Conservation (phyloP, 2,113 vertebrate species). For the Camelus bactrianus region DNA sequence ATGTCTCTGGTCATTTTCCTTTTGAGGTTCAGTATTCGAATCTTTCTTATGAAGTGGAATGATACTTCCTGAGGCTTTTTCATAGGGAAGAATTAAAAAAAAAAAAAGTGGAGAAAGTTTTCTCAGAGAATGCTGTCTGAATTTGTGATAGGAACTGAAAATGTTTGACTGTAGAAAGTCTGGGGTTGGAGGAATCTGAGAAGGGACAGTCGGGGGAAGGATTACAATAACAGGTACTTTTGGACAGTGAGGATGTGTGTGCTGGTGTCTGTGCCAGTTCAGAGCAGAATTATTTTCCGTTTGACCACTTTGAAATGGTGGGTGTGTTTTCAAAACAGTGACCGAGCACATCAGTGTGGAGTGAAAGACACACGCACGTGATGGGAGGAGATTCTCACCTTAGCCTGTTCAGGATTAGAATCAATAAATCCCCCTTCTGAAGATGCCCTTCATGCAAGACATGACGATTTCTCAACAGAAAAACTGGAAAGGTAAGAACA, state of each 20-base stretch:
- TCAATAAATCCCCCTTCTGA: neutral
- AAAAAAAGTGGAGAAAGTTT: neutral
- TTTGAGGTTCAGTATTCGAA: neutral
- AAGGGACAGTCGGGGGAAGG: neutral
- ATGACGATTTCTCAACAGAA: neutral
- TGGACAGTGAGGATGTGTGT: neutral
- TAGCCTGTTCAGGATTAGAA: neutral
- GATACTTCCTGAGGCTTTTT: neutral
- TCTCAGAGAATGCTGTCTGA: neutral
- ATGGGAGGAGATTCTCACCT: neutral
- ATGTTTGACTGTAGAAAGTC: neutral
- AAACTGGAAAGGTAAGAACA: neutral
- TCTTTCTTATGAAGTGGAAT: neutral
- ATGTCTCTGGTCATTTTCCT: neutral
- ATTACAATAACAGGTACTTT: neutral
- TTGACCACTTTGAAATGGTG: neutral
- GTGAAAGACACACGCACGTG: neutral
- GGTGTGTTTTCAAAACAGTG: neutral
- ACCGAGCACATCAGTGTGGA: neutral
- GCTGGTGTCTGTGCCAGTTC: neutral
- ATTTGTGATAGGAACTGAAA: neutral
- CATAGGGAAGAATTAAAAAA: neutral
- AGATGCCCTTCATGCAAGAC: neutral
- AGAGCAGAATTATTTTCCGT: neutral
- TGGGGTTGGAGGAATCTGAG: neutral